A percentile compares a stretch with the other conserved stretches of the same genome.
These are phyloP conservation scores for Pantherophis guttatus DNA, from an alignment of 2,113 vertebrate species.

Conservation along the genomic window DNA sequence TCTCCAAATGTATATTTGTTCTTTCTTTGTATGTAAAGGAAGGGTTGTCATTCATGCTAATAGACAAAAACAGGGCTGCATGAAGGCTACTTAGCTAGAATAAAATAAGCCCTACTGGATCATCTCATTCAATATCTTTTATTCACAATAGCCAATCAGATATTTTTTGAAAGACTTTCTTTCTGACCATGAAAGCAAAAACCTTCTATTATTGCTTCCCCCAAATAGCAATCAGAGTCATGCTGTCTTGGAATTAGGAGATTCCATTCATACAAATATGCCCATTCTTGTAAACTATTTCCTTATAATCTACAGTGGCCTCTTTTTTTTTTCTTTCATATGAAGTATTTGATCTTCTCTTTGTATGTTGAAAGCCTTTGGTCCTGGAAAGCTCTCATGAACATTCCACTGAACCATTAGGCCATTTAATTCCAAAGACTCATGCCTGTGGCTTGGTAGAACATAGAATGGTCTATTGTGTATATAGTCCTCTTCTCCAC, in stretches of 20 bases:
- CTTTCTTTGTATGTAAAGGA: neutral
- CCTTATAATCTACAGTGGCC: neutral
- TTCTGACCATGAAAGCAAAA: neutral
- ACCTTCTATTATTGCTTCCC: neutral
- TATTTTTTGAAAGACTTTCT: neutral
- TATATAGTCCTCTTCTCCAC: neutral
- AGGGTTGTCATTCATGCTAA: neutral
- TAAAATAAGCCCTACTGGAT: neutral
- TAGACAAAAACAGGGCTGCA: neutral
- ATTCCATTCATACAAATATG: neutral
- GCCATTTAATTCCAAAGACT: conserved; percentile 30
- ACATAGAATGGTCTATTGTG: conserved; percentile 27
- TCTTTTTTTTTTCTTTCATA: conserved; percentile 19
- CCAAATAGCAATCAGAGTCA: neutral
- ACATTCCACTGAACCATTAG: conserved; percentile 33
- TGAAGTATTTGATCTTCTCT: conserved; percentile 29
- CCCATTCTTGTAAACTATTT: neutral
- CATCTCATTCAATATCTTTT: neutral
- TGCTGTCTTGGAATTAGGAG: neutral
- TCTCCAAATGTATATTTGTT: neutral
- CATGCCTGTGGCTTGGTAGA: conserved; percentile 55
- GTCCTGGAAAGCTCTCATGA: conserved; percentile 43
- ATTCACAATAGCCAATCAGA: neutral
- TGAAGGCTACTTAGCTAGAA: neutral
- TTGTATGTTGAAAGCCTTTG: conserved; percentile 41